These are phyloP conservation scores for Rhinella marina DNA, from an alignment of 2,797 vertebrate species.

Conservation along the genomic window DNA sequence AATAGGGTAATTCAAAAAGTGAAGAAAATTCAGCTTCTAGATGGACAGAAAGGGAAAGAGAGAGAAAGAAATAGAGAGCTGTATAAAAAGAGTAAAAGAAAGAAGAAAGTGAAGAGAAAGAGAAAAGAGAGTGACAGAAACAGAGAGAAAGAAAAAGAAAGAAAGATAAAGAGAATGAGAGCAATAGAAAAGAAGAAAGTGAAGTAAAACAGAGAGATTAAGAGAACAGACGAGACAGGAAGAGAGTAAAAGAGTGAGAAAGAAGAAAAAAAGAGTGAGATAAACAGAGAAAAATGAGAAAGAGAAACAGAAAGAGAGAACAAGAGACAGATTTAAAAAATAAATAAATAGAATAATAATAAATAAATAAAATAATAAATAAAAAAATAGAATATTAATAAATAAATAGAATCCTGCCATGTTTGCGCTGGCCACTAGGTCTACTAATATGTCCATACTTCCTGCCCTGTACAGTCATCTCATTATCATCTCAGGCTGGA, in stretches of 20 bases:
- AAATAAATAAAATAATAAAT: neutral
- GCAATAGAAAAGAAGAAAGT: neutral
- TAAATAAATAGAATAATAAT: neutral
- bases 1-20: too few relatives aligned
- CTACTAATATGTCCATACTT: too few relatives aligned
- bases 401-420: neutral
- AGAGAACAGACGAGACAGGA: neutral
- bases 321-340: neutral
- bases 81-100: too few relatives aligned
- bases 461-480: too few relatives aligned
- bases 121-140: neutral
- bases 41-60: neutral
- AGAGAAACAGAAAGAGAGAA: neutral
- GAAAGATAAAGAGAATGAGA: neutral
- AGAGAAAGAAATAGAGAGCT: too few relatives aligned
- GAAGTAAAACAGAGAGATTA: neutral
- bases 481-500: too few relatives aligned
- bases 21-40: too few relatives aligned
- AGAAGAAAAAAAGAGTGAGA: neutral
- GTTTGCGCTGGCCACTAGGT: too few relatives aligned
- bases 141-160: neutral
- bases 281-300: neutral
- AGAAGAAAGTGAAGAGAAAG: neutral
- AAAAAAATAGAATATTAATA: neutral
- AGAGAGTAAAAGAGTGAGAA: neutral